Percentiles rank a stretch among this genome's conserved stretches.
Evolutionary conservation across 37 sponge, comb jelly and placozoan species (phyloP).

Genomic region (Ephydatia muelleri): DNA sequence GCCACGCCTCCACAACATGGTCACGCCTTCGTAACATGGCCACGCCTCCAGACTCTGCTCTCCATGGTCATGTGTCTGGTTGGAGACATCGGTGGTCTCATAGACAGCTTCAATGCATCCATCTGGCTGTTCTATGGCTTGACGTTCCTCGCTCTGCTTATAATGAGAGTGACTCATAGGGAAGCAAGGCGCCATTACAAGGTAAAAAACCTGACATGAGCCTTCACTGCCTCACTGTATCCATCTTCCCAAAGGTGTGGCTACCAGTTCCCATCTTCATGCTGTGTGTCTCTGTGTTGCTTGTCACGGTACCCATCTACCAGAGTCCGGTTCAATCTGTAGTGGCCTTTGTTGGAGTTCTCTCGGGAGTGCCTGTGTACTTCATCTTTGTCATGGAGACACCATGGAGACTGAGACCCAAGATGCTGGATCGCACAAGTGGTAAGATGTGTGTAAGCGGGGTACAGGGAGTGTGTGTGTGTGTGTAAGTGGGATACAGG

Average conservation of each 20-base stretch:
- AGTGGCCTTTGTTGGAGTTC: slow-evolving; percentile 37
- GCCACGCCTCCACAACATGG: background rate
- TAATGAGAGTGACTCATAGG: slow-evolving; percentile 66
- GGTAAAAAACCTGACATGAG: slow-evolving; percentile 11
- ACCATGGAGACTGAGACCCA: slow-evolving; percentile 55
- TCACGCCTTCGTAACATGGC: background rate
- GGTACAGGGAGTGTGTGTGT: background rate
- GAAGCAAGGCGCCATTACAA: slow-evolving; percentile 54
- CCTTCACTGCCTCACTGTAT: background rate
- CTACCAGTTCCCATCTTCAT: slow-evolving; percentile 55
- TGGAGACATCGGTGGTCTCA: slow-evolving; percentile 44
- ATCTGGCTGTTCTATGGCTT: slow-evolving; percentile 61
- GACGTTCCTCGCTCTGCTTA: slow-evolving; percentile 38
- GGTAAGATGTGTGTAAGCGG: slow-evolving; percentile 23
- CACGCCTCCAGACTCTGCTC: slow-evolving; percentile 14
- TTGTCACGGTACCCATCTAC: slow-evolving; percentile 56
- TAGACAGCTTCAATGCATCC: slow-evolving; percentile 52
- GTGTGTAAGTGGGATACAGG: background rate
- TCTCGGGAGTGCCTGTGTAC: slow-evolving; percentile 69
- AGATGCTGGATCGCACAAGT: slow-evolving; percentile 32
- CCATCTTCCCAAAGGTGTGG: background rate
- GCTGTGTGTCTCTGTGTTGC: slow-evolving; percentile 32
- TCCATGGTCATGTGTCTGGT: background rate
- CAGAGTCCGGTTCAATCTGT: slow-evolving; percentile 28
- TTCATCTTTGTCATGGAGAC: slow-evolving; percentile 67